These are phyloP conservation scores for Parapsyche elsis DNA, from an alignment of 1,140 invertebrate species.

Conservation along the genomic window DNA sequence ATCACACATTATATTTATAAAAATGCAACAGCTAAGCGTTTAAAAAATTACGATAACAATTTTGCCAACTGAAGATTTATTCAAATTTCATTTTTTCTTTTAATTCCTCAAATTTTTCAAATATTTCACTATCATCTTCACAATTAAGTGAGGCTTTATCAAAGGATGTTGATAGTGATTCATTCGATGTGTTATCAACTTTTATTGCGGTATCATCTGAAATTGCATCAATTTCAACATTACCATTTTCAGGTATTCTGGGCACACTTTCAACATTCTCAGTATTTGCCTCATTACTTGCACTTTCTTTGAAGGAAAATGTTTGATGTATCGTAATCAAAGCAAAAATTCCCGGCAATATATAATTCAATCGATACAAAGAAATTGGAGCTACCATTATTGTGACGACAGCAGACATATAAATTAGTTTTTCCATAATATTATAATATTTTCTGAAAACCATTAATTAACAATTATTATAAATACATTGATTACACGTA, in stretches of 20 bases:
- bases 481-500: neutral
- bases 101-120: constrained; percentile 36
- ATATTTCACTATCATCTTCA: constrained; percentile 1
- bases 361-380: constrained; percentile 69
- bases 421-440: constrained; percentile 64
- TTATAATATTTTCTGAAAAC: constrained; percentile 67
- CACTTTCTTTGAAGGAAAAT: constrained; percentile 45
- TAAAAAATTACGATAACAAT: no score
- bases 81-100: constrained; percentile 33
- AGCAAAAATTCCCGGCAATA: constrained; percentile 66
- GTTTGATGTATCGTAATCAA: constrained; percentile 69
- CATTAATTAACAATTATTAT: constrained; percentile 20
- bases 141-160: constrained; percentile 39
- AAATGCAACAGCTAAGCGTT: no score
- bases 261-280: neutral
- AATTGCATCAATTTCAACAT: neutral
- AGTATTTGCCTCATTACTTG: neutral
- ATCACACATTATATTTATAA: no score
- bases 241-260: neutral
- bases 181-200: neutral
- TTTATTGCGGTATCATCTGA: neutral
- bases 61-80: neutral
- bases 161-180: constrained; percentile 21
- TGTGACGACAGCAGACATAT: constrained; percentile 65
- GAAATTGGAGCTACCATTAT: constrained; percentile 69